Evolutionary conservation across 2,113 vertebrate genomes (phyloP), one percentile per base, ranked within the genome.

Genomic region (Marmota monax): DNA sequence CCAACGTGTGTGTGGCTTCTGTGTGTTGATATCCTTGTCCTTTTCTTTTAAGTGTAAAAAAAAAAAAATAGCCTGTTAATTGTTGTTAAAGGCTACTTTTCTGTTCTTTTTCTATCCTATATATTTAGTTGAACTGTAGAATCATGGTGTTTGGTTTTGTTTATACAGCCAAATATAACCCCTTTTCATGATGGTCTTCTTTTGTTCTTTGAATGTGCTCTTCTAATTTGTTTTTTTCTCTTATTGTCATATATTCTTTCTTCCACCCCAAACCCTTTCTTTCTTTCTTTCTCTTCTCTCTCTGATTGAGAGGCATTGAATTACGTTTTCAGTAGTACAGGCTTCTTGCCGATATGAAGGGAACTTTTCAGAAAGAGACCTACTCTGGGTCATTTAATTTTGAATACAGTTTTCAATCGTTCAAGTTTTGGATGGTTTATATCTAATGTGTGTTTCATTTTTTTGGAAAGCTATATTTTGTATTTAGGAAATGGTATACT

Each of bases 381-480:
- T 98, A 98, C 98, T 99, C 98, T 98, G 97, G 98, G 98, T 99
- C 97, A 98, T 99, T 98, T 98, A 98, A 99, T 99, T 98, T 99
- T 98, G 98, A 99, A 99, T 98, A 99, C 98, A 98, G 98, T 99
- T 99, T 99, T 99, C 98, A 99, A 98, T 99, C 98, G 98, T 99
- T 99, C 98, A 98, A 97, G 98, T 98, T 99, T 99, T 99, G 98
- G 98, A 99, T 99, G 99, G 98, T 99, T 99, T 99, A 99, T 99
- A 99, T 99, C 98, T 99, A 99, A 99, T 97, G 98, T 99, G 98
- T 99, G 98, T 99, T 99, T 99, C 98, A 99, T 99, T 99, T 99
- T 99, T 99, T 99, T 99, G 98, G 98, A 99, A 99, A 99, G 98
- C 98, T 99, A 98, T 99, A 99, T 99, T 99, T 99, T 99, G 98